These are phyloP conservation scores for Timema podura DNA, from an alignment of 2,888 invertebrate species.

Conservation along the genomic window DNA sequence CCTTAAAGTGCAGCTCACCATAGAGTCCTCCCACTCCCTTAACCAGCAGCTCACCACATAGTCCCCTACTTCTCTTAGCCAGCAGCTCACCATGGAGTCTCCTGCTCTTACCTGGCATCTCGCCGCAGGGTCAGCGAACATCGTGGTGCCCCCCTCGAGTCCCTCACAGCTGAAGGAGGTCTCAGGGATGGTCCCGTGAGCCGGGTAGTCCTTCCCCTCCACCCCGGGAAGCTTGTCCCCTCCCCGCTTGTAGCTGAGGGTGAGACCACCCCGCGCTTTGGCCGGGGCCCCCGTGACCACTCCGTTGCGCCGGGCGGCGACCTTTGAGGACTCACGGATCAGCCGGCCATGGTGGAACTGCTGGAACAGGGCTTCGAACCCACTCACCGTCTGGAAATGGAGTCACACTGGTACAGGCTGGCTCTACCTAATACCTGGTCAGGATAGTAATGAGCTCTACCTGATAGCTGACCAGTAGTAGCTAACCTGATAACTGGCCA, in stretches of 20 bases:
- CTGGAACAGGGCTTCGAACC: slow-evolving; percentile 18
- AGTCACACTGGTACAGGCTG: neutral
- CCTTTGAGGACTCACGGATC: neutral
- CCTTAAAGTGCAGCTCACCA: too few relatives aligned
- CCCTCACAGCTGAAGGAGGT: slow-evolving; percentile 18
- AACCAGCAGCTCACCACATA: neutral
- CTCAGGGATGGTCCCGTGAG: slow-evolving; percentile 8
- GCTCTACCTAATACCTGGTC: too few relatives aligned
- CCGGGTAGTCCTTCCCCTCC: slow-evolving; percentile 21
- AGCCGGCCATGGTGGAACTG: slow-evolving; percentile 12
- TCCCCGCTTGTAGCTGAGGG: slow-evolving; percentile 6
- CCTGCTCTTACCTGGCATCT: slow-evolving; percentile 37
- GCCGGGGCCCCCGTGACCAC: slow-evolving; percentile 11
- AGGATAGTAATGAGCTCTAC: too few relatives aligned
- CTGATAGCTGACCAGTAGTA: too few relatives aligned
- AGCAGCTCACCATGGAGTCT: neutral
- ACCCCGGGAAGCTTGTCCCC: slow-evolving; percentile 17
- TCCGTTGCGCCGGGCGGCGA: neutral
- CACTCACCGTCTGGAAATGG: slow-evolving; percentile 13
- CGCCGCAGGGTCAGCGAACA: slow-evolving; percentile 37
- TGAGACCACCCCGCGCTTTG: neutral
- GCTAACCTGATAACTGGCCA: too few relatives aligned
- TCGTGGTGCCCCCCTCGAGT: slow-evolving; percentile 23
- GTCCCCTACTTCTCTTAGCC: neutral
- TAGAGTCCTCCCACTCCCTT: too few relatives aligned